Evolutionary conservation across 2,888 invertebrate species (phyloP), one percentile per base, ranked within the genome.

Genomic region (Schizotus pectinicornis): DNA sequence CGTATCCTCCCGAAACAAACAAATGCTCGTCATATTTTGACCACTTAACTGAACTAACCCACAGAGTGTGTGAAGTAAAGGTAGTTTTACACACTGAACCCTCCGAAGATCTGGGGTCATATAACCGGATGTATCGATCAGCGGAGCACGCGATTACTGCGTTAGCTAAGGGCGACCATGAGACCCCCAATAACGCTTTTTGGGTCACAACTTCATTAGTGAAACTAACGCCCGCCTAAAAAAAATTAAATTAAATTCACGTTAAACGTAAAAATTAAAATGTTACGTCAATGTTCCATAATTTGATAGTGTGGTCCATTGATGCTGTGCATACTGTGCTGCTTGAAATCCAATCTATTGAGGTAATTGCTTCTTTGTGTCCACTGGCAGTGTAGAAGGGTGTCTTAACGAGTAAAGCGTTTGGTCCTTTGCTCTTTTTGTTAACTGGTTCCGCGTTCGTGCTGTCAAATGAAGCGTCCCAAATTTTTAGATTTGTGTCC

Each of bases 1-100:
- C 98, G 74, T 96, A 95, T 0, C 94, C 91, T 1, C 94, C 96
- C 0, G 97, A 97, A 13, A 98, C 84, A 78, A 99, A 98, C 8
- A 94, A 82, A 68, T 93, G 85, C 70, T 93, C 90, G 60, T 91
- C 84, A 0, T 86, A 87, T 13, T 84, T 88, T 0, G 95, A 94
- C 98, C 98, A 98, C 63, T 86, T 83, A 0, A 98, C 94, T 0
- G 90, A 85, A 67, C 94, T 91, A 9, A 98, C 92, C 98, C 98
- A 98, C 33, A 92, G 90, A 2, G 85, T 88, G 80, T 98, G 98
- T 0, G 91, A 91, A 1, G 92, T 89, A 77, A 92, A 98, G 1
- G 91, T 92, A 7, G 88, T 85, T 79, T 95, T 96, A 6, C 97
- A 92, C 41, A 97, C 82, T 12, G 88, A 82, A 35, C 95, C 95